phyloP scores from a whole-genome alignment of 2,888 invertebrate genomes.

The Lasioglossum oenotherae region DNA sequence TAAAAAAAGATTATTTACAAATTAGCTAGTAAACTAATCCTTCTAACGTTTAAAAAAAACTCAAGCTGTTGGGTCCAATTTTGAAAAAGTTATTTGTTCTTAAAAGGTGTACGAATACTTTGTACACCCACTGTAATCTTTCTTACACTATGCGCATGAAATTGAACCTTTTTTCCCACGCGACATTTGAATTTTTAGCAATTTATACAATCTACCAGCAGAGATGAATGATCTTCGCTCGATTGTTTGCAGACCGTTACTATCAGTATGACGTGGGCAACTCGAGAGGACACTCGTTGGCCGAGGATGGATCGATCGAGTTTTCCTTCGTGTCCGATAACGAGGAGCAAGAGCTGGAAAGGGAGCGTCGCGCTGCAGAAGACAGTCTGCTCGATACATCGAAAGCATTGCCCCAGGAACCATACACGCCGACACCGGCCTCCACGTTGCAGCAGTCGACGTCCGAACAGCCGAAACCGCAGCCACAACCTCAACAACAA shows the following conservation, averaged over 20 bases:
- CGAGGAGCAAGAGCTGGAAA: slow-evolving; percentile 30
- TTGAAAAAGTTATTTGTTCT: too few relatives aligned
- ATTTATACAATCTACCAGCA: neutral
- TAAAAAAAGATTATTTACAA: too few relatives aligned
- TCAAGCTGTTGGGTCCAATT: too few relatives aligned
- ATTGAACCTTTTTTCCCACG: too few relatives aligned
- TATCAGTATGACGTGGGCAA: slow-evolving; percentile 62
- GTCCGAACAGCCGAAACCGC: slow-evolving; percentile 4
- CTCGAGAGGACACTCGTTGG: slow-evolving; percentile 36
- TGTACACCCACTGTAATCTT: too few relatives aligned
- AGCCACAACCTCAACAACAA: slow-evolving; percentile 26
- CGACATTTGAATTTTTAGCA: too few relatives aligned
- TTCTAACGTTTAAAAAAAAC: too few relatives aligned
- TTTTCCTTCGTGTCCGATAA: slow-evolving; percentile 37
- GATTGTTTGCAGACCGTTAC: slow-evolving; percentile 65
- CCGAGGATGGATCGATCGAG: slow-evolving; percentile 32
- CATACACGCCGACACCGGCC: neutral
- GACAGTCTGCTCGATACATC: slow-evolving; percentile 37
- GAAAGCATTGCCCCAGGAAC: neutral
- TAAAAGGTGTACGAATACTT: too few relatives aligned
- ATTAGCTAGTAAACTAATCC: too few relatives aligned
- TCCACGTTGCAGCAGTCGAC: neutral
- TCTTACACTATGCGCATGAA: too few relatives aligned
- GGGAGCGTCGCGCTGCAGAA: slow-evolving; percentile 57
- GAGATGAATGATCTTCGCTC: neutral